phyloP scores from a whole-genome alignment of 2,888 invertebrate species.

The Petrolisthes cinctipes region DNA sequence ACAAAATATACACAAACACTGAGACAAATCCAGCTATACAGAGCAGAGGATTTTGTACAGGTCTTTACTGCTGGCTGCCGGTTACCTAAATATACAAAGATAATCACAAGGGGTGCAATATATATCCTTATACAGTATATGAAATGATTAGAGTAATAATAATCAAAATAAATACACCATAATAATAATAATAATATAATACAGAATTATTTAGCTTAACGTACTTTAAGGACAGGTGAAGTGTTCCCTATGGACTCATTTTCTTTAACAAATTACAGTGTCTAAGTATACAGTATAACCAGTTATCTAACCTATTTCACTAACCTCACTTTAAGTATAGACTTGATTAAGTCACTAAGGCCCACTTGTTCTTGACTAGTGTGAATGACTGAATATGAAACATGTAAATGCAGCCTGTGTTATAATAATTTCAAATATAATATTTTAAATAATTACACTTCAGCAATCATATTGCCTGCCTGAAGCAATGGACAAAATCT shows the following conservation, averaged over 20 bases:
- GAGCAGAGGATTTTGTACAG: not conserved
- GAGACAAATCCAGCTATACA: slow-evolving; percentile 37
- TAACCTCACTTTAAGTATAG: not conserved
- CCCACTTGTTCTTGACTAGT: not conserved
- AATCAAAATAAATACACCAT: slow-evolving; percentile 5
- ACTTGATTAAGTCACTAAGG: not conserved
- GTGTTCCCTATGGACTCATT: slow-evolving; percentile 6
- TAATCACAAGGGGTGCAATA: not conserved
- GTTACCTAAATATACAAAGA: slow-evolving; percentile 53
- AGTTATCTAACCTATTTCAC: not conserved
- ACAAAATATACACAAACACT: slow-evolving; percentile 8
- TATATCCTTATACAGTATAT: not conserved
- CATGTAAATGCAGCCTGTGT: too few species aligned
- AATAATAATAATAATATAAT: slow-evolving; percentile 4
- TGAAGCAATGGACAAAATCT: too few species aligned
- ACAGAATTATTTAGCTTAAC: not conserved
- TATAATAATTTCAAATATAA: too few species aligned
- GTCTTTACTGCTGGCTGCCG: slow-evolving; percentile 20
- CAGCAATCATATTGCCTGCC: too few species aligned
- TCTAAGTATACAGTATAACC: not conserved
- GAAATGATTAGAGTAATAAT: not conserved
- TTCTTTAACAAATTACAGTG: slow-evolving; percentile 6
- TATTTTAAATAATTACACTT: too few species aligned
- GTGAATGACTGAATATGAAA: not conserved
- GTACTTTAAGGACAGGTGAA: not conserved